Conservation (phyloP, 92 coral and sea anemone species). For the Zoanthus sociatus region DNA sequence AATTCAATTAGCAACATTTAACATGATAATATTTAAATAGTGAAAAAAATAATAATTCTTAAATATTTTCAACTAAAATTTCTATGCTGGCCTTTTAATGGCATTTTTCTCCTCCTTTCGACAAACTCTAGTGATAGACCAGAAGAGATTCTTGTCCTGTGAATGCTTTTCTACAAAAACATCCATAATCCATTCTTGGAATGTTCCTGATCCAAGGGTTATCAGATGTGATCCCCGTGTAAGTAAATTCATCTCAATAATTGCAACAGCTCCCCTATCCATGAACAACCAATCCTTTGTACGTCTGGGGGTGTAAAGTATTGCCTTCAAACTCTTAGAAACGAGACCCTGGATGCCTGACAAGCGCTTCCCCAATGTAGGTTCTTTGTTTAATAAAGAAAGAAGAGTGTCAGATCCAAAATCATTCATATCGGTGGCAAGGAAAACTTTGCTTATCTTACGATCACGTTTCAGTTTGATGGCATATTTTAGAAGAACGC, state of each 20-base stretch:
- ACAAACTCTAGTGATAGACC: conserved; percentile 95
- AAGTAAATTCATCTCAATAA: conserved; percentile 90
- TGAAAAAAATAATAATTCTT: neutral
- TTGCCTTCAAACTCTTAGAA: conserved; percentile 61
- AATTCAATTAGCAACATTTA: too few species aligned
- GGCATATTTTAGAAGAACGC: conserved; percentile 64
- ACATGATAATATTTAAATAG: neutral
- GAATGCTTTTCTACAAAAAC: conserved; percentile 75
- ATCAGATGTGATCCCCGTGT: conserved; percentile 81
- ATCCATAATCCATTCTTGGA: conserved; percentile 94
- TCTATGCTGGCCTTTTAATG: conserved; percentile 20
- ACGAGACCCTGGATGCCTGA: conserved; percentile 62
- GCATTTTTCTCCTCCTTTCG: conserved; percentile 66
- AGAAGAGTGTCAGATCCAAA: conserved; percentile 91
- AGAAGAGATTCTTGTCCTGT: conserved; percentile 57
- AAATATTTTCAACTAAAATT: neutral
- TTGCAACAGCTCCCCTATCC: conserved; percentile 96
- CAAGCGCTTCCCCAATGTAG: conserved; percentile 55
- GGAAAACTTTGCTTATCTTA: conserved; percentile 70
- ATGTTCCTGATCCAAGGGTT: conserved; percentile 96
- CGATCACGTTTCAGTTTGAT: conserved; percentile 63
- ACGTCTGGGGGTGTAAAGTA: conserved; percentile 70
- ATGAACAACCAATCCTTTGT: conserved; percentile 60
- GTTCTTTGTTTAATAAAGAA: conserved; percentile 65
- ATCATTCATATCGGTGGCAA: conserved; percentile 85